Percentiles rank a stretch among this genome's conserved stretches.
Conservation (phyloP, 2,113 vertebrate species). For the Turdus rufiventris region DNA sequence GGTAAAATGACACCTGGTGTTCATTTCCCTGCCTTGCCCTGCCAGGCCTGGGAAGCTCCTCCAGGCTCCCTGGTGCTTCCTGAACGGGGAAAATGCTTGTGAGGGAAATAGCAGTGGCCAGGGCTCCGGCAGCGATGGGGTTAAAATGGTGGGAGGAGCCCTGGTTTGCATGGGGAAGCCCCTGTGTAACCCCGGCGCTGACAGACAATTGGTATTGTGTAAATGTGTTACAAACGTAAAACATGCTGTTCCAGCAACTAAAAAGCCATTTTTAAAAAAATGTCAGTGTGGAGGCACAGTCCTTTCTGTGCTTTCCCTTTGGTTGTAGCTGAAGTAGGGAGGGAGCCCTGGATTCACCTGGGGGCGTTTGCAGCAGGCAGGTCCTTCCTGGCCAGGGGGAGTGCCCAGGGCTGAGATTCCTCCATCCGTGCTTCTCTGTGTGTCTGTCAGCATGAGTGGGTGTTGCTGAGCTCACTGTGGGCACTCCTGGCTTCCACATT, state of each 20-base stretch:
- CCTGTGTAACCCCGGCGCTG: rapidly evolving
- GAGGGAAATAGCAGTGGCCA: not conserved
- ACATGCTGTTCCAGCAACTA: rapidly evolving
- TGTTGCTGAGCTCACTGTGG: rapidly evolving
- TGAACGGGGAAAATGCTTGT: rapidly evolving
- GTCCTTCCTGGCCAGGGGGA: not conserved
- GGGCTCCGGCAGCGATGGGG: rapidly evolving
- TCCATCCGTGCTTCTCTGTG: rapidly evolving
- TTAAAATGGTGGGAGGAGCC: not conserved
- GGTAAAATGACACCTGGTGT: constrained; percentile 61
- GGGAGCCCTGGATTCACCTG: not conserved
- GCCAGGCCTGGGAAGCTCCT: not conserved
- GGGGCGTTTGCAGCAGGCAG: not conserved
- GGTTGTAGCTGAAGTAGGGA: not conserved
- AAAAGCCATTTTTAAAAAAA: no score
- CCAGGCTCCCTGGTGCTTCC: not conserved
- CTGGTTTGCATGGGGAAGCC: not conserved
- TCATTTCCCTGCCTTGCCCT: not conserved
- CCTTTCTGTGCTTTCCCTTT: rapidly evolving
- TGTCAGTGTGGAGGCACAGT: rapidly evolving
- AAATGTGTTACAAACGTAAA: not conserved
- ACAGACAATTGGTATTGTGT: not conserved
- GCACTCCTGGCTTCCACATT: rapidly evolving
- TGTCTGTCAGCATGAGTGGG: not conserved
- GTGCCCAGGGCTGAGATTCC: not conserved